These are phyloP conservation scores for Ischnus inquisitorius DNA, from an alignment of 2,888 invertebrate genomes.

Conservation along the genomic window DNA sequence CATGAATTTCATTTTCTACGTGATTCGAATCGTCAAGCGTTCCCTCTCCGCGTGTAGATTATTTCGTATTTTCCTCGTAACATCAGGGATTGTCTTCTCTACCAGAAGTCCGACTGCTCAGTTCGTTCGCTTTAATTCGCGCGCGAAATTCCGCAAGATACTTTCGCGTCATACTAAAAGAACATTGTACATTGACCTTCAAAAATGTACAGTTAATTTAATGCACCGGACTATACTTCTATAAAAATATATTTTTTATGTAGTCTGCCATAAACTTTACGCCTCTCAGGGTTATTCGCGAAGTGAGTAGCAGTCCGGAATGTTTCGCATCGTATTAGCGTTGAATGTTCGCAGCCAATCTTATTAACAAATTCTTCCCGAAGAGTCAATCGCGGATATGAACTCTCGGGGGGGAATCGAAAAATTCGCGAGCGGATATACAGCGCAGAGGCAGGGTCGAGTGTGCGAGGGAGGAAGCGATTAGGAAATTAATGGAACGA, in stretches of 20 bases:
- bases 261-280: no score
- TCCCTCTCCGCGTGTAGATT: neutral
- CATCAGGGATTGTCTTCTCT: conserved; percentile 22
- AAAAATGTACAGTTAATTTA: no score
- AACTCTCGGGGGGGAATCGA: conserved; percentile 28
- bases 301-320: no score
- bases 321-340: neutral
- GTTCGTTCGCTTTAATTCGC: conserved; percentile 23
- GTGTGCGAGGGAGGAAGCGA: conserved; percentile 68
- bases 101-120: conserved; percentile 26
- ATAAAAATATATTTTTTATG: neutral
- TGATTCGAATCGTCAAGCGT: conserved; percentile 53
- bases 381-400: conserved; percentile 13
- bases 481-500: conserved; percentile 78
- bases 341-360: neutral
- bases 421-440: conserved; percentile 58
- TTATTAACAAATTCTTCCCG: conserved; percentile 3
- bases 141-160: neutral
- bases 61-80: conserved; percentile 36
- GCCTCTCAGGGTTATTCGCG: no score
- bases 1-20: conserved; percentile 49
- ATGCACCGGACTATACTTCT: no score
- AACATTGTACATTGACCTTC: no score
- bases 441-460: conserved; percentile 33
- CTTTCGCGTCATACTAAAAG: neutral